Percentiles rank a stretch among this genome's conserved stretches.
Conservation (phyloP, 1,140 invertebrate genomes). For the Drosophila mojavensis region DNA sequence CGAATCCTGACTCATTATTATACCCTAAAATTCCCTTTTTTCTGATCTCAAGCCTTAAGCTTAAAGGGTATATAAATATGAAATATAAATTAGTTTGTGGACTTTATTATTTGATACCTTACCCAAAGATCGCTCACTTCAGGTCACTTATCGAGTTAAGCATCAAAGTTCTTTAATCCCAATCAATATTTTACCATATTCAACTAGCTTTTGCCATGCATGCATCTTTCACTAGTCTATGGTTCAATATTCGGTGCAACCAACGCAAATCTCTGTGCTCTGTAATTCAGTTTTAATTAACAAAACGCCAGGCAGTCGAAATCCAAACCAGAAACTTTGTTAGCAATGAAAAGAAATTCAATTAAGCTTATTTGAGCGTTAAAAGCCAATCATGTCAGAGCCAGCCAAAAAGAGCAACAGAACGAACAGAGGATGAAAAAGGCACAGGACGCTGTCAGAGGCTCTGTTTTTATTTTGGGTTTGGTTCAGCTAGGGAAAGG, state of each 20-base stretch:
- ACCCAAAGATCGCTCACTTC: too few species aligned
- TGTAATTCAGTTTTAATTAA: slow-evolving; percentile 83
- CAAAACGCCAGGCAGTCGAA: slow-evolving; percentile 66
- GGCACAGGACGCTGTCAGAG: slow-evolving; percentile 17
- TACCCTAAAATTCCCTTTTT: too few species aligned
- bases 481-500: not conserved
- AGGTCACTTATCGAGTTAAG: too few species aligned
- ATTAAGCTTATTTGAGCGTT: slow-evolving; percentile 84
- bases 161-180: too few species aligned
- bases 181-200: not conserved
- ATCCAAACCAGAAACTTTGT: slow-evolving; percentile 66
- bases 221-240: not conserved
- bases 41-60: too few species aligned
- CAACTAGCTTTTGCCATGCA: not conserved
- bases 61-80: too few species aligned
- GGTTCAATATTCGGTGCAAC: not conserved
- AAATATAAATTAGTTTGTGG: too few species aligned
- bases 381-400: slow-evolving; percentile 83
- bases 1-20: too few species aligned
- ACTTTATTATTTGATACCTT: too few species aligned
- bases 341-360: slow-evolving; percentile 83
- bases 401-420: slow-evolving; percentile 69
- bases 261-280: slow-evolving; percentile 43
- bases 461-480: not conserved
- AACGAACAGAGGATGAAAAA: slow-evolving; percentile 1